phyloP scores from a whole-genome alignment of 2,113 vertebrate species.

The Climacteris rufus region DNA sequence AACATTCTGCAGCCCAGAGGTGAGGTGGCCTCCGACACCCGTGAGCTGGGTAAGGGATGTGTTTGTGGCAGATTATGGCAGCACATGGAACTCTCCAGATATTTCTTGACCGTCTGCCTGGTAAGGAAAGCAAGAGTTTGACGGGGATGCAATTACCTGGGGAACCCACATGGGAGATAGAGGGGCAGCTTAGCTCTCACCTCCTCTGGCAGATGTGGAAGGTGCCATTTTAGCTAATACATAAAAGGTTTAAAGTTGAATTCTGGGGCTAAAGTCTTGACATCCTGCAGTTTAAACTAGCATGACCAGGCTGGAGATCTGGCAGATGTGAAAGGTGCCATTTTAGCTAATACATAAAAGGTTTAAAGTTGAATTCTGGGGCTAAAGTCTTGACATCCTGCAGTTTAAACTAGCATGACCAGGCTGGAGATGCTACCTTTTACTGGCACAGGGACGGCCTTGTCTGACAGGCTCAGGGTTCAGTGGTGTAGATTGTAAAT shows the following conservation, averaged over 20 bases:
- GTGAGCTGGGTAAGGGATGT: fast-evolving
- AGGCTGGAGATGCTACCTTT: not conserved
- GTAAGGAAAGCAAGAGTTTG: not conserved
- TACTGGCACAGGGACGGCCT: not conserved
- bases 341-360: not conserved
- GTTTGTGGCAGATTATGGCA: not conserved
- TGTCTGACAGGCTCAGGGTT: not conserved
- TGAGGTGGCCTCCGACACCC: not conserved
- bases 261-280: not conserved
- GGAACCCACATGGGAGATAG: not conserved
- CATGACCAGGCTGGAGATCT: not conserved
- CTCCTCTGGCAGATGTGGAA: not conserved
- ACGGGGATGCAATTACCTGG: not conserved
- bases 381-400: not conserved
- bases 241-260: not conserved
- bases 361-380: not conserved
- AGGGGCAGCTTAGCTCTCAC: not conserved
- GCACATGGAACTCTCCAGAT: not conserved
- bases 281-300: not conserved
- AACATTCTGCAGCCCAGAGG: not conserved
- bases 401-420: not conserved
- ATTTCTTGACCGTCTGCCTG: not conserved
- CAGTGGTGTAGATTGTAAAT: not conserved
- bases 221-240: not conserved
- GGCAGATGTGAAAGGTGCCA: not conserved